Conservation (phyloP, 2,797 vertebrate species). For the Euphonia xanthogaster region DNA sequence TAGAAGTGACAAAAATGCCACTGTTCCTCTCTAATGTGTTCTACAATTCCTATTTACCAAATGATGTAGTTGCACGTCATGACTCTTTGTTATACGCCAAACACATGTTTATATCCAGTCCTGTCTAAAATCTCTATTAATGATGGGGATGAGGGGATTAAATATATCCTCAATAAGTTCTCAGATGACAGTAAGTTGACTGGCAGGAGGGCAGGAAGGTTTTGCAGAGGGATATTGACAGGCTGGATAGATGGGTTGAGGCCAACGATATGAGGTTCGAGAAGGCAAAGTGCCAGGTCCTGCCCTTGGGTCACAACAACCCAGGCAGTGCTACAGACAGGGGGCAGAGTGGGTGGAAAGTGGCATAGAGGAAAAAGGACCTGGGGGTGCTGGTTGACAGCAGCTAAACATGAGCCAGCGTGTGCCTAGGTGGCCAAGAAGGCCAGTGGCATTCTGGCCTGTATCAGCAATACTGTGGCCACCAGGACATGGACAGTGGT, state of each 20-base stretch:
- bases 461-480: neutral
- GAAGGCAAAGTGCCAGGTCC: neutral
- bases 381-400: neutral
- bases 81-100: neutral
- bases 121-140: neutral
- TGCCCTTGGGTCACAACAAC: neutral
- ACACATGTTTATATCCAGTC: neutral
- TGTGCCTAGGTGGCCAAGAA: neutral
- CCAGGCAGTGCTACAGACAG: no score
- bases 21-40: neutral
- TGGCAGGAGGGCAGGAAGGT: neutral
- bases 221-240: neutral
- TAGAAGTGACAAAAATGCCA: neutral
- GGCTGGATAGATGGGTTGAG: neutral
- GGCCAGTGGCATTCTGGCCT: neutral
- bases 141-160: neutral
- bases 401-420: neutral
- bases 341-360: neutral
- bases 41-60: neutral
- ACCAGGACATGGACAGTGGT: neutral
- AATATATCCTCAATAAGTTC: neutral
- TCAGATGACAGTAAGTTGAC: neutral
- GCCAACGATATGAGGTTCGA: accelerated
- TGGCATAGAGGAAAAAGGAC: no score
- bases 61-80: neutral